A percentile compares a stretch with the other conserved stretches of the same genome.
Evolutionary conservation across 1,140 invertebrate genomes (phyloP).

Genomic region (Lamellibrachia luymesi): DNA sequence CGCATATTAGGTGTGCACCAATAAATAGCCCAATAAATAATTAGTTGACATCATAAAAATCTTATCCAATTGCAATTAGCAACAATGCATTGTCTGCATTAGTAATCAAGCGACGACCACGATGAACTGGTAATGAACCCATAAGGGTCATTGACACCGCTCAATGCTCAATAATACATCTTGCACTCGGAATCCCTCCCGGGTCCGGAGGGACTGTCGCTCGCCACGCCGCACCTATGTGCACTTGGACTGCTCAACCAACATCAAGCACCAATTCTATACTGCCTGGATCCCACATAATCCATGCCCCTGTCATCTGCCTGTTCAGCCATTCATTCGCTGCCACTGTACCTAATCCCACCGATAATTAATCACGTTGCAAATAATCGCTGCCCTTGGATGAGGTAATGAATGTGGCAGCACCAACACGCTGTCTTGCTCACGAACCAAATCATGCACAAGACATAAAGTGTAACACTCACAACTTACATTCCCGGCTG

Average conservation of each 20-base stretch:
- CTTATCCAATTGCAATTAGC: not conserved
- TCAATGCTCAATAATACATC: not conserved
- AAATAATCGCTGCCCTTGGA: not conserved
- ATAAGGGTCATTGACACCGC: not conserved
- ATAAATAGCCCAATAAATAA: not conserved
- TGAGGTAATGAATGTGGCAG: not conserved
- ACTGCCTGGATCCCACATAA: not conserved
- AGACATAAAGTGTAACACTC: not conserved
- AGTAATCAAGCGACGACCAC: not conserved
- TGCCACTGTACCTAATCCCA: not conserved
- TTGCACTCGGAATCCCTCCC: not conserved
- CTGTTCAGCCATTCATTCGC: not conserved
- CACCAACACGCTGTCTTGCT: not conserved
- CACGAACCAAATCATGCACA: not conserved
- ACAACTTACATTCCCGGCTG: not conserved
- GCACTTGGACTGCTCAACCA: not conserved
- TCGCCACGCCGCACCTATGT: not conserved
- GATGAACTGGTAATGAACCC: not conserved
- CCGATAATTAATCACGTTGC: constrained; percentile 1
- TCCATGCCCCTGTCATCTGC: not conserved
- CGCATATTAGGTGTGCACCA: too few relatives aligned
- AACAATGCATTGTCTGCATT: not conserved
- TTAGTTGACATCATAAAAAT: not conserved
- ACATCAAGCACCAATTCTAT: not conserved
- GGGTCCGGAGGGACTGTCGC: not conserved